phyloP scores from a whole-genome alignment of 2,888 invertebrate genomes.

The Synergus itoensis region DNA sequence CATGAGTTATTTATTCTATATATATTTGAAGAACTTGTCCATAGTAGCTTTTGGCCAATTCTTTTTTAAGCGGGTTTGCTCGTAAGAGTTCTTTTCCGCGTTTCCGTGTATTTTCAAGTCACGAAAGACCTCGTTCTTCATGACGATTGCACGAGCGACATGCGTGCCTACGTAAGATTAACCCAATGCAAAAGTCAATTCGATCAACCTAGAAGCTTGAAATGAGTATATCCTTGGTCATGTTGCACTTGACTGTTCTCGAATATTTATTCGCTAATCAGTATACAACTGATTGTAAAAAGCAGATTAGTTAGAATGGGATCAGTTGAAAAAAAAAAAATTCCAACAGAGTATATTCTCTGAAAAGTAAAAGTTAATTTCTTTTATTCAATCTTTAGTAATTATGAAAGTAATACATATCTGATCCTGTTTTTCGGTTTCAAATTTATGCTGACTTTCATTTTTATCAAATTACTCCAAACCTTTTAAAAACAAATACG shows the following conservation, averaged over 20 bases:
- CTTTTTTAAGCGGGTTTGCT: neutral
- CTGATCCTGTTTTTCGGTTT: too few relatives aligned
- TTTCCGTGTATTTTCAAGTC: slow-evolving; percentile 42
- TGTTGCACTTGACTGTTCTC: neutral
- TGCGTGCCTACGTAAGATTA: slow-evolving; percentile 66
- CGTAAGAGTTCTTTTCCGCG: neutral
- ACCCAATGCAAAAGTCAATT: slow-evolving; percentile 52
- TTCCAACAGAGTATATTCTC: too few relatives aligned
- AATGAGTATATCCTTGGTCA: slow-evolving; percentile 15
- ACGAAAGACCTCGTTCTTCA: slow-evolving; percentile 56
- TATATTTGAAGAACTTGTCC: neutral
- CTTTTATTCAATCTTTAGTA: too few relatives aligned
- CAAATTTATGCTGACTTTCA: too few relatives aligned
- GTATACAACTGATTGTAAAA: too few relatives aligned
- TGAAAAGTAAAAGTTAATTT: too few relatives aligned
- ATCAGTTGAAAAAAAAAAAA: too few relatives aligned
- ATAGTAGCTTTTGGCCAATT: neutral
- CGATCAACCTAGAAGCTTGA: slow-evolving; percentile 19
- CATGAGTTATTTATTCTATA: neutral
- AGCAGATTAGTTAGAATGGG: too few relatives aligned
- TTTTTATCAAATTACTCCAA: too few relatives aligned
- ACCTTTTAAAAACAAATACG: too few relatives aligned
- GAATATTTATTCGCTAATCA: neutral
- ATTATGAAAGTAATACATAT: too few relatives aligned
- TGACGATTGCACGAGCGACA: slow-evolving; percentile 62